Evolutionary conservation across 2,888 invertebrate species (phyloP).

Genomic region (Aspidapion aeneum): DNA sequence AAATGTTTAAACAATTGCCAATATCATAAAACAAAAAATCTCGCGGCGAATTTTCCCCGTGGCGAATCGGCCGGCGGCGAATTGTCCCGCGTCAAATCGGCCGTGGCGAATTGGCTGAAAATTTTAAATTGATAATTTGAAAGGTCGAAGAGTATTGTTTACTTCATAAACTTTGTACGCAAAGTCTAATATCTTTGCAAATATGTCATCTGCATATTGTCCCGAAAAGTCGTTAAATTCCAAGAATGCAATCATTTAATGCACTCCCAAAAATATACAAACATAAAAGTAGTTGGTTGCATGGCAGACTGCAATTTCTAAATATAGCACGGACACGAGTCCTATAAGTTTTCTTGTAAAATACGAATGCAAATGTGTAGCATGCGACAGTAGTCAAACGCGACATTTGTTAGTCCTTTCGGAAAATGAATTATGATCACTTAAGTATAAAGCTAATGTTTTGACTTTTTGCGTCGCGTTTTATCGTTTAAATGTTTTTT

Average conservation of each 20-base stretch:
- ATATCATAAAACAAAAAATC: too few relatives aligned
- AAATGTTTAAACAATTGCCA: too few relatives aligned
- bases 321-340: conserved; percentile 29
- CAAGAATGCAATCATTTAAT: not conserved
- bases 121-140: too few relatives aligned
- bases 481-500: too few relatives aligned
- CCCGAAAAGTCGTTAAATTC: not conserved
- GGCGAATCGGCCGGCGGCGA: too few relatives aligned
- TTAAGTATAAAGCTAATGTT: not conserved
- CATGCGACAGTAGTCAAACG: conserved; percentile 35
- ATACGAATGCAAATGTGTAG: conserved; percentile 28
- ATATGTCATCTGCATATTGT: not conserved
- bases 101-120: too few relatives aligned
- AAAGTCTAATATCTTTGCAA: not conserved
- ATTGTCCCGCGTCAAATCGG: too few relatives aligned
- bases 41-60: too few relatives aligned
- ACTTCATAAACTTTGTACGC: too few relatives aligned
- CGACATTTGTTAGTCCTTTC: conserved; percentile 33
- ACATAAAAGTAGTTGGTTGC: conserved; percentile 17
- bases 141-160: too few relatives aligned
- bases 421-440: not conserved
- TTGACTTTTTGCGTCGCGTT: not conserved
- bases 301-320: conserved; percentile 38
- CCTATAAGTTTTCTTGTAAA: conserved; percentile 18
- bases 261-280: not conserved